Evolutionary conservation across 2,797 vertebrate species (phyloP).

Genomic region (Garrulus glandarius): DNA sequence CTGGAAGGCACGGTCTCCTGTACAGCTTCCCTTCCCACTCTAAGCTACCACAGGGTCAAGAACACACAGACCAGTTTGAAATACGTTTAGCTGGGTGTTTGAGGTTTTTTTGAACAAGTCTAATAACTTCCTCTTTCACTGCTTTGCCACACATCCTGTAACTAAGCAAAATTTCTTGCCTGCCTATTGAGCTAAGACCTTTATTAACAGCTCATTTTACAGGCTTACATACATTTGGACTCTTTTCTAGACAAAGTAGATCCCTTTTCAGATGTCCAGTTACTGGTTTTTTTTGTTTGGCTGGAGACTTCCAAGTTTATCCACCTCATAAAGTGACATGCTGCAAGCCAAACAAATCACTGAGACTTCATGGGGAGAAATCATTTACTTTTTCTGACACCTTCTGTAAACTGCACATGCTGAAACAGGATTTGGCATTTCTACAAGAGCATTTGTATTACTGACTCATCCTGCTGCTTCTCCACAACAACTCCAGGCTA

Average conservation of each 20-base stretch:
- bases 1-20: neutral
- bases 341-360: neutral
- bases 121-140: neutral
- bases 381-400: neutral
- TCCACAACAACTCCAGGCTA: neutral
- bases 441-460: neutral
- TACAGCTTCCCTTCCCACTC: neutral
- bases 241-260: neutral
- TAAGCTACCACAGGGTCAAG: neutral
- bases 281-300: neutral
- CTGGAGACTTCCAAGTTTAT: neutral
- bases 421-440: neutral
- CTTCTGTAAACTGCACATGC: neutral
- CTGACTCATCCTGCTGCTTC: neutral
- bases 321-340: neutral
- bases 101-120: neutral
- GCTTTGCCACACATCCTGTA: neutral
- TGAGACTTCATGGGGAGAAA: neutral
- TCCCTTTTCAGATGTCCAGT: neutral
- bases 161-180: neutral
- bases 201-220: neutral
- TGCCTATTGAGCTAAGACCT: neutral
- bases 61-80: neutral
- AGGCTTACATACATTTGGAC: neutral
- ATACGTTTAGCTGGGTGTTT: neutral